A percentile compares a stretch with the other conserved stretches of the same genome.
phyloP scores from a whole-genome alignment of 2,113 vertebrate genomes.

The Junco hyemalis region DNA sequence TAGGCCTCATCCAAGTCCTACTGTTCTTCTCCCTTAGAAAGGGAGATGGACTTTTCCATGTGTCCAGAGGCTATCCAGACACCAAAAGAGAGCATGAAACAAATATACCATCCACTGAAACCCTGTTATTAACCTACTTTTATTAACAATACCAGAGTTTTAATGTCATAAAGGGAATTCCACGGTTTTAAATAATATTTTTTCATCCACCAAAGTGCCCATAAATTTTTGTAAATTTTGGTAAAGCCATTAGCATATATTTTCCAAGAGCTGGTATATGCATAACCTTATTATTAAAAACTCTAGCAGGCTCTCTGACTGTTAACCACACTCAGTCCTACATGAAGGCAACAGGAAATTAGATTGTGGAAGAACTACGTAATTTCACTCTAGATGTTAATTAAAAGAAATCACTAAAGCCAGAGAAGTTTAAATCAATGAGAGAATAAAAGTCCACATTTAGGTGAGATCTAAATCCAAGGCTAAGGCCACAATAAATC shows the following conservation, averaged over 20 bases:
- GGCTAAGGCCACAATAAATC: background rate
- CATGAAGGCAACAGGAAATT: background rate
- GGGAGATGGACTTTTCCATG: background rate
- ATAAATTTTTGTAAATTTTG: background rate
- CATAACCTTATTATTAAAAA: background rate
- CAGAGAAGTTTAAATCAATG: background rate
- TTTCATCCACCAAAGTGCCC: background rate
- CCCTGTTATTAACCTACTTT: background rate
- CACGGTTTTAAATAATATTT: background rate
- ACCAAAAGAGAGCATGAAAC: background rate
- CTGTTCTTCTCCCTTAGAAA: background rate
- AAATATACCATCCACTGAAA: background rate
- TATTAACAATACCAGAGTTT: background rate
- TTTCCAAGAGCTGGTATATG: background rate
- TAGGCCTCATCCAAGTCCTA: background rate
- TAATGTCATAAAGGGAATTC: background rate
- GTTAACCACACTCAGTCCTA: background rate
- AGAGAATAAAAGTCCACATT: background rate
- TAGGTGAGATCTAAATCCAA: background rate
- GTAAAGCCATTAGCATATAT: background rate
- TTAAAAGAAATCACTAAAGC: background rate
- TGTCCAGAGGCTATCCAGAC: background rate
- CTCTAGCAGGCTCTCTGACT: background rate
- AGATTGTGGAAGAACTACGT: background rate
- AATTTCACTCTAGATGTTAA: background rate